Conservation (phyloP, 2,113 vertebrate genomes). For the Pristiophorus japonicus region DNA sequence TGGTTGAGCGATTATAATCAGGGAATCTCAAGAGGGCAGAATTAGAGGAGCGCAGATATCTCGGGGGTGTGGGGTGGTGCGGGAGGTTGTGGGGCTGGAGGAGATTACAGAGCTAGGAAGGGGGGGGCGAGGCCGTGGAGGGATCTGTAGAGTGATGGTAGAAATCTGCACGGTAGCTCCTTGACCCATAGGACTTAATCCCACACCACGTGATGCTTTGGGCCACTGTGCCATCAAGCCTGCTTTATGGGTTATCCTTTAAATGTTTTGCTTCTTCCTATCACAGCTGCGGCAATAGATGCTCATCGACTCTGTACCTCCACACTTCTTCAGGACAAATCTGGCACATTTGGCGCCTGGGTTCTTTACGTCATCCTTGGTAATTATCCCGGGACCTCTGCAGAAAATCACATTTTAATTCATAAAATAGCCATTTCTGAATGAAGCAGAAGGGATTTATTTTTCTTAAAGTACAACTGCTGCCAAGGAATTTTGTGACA, state of each 20-base stretch:
- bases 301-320: not conserved
- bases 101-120: too few relatives aligned
- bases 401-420: not conserved
- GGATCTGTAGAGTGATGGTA: not conserved
- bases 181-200: not conserved
- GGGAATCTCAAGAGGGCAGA: too few relatives aligned
- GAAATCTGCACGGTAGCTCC: not conserved
- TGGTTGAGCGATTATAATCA: too few relatives aligned
- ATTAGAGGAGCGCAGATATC: too few relatives aligned
- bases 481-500: not conserved
- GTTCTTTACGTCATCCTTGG: not conserved
- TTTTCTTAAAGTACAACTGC: not conserved
- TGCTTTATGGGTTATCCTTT: not conserved
- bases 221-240: not conserved
- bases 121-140: too few relatives aligned
- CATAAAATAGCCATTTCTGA: not conserved
- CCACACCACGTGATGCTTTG: not conserved
- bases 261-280: not conserved
- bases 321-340: not conserved
- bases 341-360: not conserved
- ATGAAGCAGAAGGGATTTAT: not conserved
- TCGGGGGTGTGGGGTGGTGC: too few relatives aligned
- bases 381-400: not conserved
- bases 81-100: too few relatives aligned
- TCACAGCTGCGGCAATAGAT: too few relatives aligned